Base-by-base conservation (phyloP, 30 jellyfish, hydroid and myxozoan species). In the Cassiopea andromeda region DNA sequence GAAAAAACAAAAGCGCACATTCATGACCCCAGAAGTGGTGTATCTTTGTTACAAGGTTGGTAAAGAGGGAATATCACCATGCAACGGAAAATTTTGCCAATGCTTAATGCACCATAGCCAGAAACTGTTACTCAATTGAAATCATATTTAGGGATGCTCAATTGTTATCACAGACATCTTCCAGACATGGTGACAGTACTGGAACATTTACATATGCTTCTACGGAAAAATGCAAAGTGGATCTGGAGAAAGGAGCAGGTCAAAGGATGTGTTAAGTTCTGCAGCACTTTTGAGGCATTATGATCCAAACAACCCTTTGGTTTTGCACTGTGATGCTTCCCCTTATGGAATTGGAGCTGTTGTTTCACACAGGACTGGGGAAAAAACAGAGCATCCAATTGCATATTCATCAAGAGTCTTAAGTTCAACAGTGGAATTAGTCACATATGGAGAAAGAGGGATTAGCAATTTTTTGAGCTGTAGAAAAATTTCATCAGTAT, bases 301-400 rank as follows among this genome's bases (percentile, higher is more conserved):
- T 75, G 97, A 85, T 47, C 92, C 90, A 61, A 46, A 61, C 18
- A 59, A 45, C 60, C 88, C 84, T 7, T 67, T 91, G 8, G 15
- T 64, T 3, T 58, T 91, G 1, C 58, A 90, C 48, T 75, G 82
- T 61, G 97, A 71, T 84, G 97, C 93, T 17, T 91, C 93, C 43
- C 89, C 94, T 1, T 84, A 91, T 59, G 93, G 97, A 44, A 87
- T 91, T 1, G 94, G 97, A 46, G 97, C 97, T 46, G 97, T 85
- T n/a, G 82, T 91, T 18, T 17, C 97, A 5, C 97, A 91, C 77
- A 68, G 8, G 12, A 10, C 77, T 10, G 64, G 64, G 64, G 64
- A 54, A 54, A 54, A 54, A 6, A 54, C 64, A 73, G 92, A 85
- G 44, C 92, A 85, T 74, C 92, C 87, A 50, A 75, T 85, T 46